Percentiles rank a stretch among this genome's conserved stretches.
These are phyloP conservation scores for Paguma larvata DNA, from an alignment of 2,797 vertebrate species.

Conservation along the genomic window DNA sequence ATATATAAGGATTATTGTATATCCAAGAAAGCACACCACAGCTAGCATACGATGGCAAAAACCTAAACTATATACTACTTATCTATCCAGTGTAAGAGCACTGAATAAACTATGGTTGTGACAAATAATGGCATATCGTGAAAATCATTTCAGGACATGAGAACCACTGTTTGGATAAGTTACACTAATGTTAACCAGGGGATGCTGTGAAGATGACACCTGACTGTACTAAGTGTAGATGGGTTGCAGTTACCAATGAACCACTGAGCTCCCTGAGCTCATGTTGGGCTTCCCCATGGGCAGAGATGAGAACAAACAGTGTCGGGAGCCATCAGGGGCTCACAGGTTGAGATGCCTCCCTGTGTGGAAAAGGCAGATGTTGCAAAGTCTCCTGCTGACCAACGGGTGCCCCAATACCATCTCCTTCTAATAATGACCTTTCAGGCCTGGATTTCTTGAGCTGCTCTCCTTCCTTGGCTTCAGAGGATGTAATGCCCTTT, in stretches of 20 bases:
- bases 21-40: background rate
- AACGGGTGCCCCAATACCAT: no score
- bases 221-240: background rate
- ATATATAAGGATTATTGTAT: background rate
- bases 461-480: no score
- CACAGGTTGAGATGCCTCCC: no score
- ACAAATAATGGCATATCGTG: background rate
- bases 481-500: no score
- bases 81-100: background rate
- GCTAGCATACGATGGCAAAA: background rate
- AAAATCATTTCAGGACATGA: background rate
- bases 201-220: background rate
- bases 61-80: background rate
- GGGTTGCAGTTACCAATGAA: background rate
- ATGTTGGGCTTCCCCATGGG: background rate
- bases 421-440: no score
- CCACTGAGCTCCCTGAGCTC: background rate
- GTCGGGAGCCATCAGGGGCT: no score
- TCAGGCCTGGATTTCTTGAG: no score
- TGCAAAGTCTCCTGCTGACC: no score
- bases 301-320: conserved; percentile 4
- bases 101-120: background rate
- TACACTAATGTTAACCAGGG: background rate
- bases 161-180: background rate
- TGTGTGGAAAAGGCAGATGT: no score